These are phyloP conservation scores for Phyllostomus hastatus DNA, from an alignment of 2,113 vertebrate genomes.

Conservation along the genomic window DNA sequence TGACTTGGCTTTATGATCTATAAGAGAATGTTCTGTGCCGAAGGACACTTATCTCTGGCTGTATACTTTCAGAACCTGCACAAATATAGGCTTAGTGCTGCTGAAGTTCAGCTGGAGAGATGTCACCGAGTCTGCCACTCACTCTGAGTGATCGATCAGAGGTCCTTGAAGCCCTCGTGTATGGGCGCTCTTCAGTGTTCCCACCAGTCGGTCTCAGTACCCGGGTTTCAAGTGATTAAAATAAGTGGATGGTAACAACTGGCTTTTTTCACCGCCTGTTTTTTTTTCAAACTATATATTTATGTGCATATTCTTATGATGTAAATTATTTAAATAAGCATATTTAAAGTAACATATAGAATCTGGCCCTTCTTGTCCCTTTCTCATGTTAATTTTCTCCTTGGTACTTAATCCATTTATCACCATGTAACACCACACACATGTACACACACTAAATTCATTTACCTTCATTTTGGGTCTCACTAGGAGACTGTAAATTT, in stretches of 20 bases:
- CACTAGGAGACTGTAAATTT: not conserved
- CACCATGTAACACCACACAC: too few relatives aligned
- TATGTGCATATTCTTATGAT: not conserved
- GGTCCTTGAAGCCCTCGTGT: not conserved
- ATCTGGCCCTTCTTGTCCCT: not conserved
- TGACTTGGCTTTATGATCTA: not conserved
- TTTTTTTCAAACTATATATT: not conserved
- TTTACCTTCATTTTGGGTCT: not conserved
- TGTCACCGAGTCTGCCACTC: not conserved
- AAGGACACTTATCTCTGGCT: not conserved
- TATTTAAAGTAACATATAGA: not conserved
- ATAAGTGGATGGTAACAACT: not conserved
- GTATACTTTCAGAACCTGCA: not conserved
- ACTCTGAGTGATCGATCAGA: not conserved
- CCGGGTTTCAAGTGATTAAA: not conserved
- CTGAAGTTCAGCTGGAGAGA: not conserved
- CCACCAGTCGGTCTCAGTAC: not conserved
- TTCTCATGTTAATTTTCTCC: not conserved
- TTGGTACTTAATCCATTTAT: not conserved
- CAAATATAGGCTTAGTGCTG: not conserved
- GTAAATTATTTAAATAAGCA: not conserved
- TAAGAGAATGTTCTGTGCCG: not conserved
- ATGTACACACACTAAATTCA: not conserved
- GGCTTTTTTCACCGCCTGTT: not conserved
- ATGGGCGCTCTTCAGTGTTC: not conserved